These are phyloP conservation scores for Ceyx margarethae DNA, from an alignment of 2,113 vertebrate genomes.

Conservation along the genomic window DNA sequence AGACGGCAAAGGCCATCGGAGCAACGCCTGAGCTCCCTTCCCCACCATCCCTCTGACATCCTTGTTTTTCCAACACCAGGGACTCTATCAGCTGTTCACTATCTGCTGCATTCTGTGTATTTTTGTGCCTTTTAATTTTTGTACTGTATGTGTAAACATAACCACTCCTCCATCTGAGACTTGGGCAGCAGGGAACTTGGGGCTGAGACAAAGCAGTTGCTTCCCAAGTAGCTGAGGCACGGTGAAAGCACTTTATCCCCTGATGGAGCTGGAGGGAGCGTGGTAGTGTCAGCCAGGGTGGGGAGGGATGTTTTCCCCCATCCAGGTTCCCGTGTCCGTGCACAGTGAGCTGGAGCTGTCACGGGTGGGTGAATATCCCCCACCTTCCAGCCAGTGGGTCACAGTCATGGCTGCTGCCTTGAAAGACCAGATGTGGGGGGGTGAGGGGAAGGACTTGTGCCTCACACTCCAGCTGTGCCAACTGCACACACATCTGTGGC, in stretches of 20 bases:
- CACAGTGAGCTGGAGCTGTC: background rate
- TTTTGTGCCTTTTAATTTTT: slow-evolving; percentile 75
- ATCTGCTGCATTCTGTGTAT: slow-evolving; percentile 71
- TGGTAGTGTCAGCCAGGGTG: background rate
- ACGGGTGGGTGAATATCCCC: background rate
- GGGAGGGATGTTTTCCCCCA: background rate
- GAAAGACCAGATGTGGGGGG: fast-evolving
- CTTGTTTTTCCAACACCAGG: slow-evolving; percentile 40
- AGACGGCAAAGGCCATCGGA: background rate
- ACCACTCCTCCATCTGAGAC: slow-evolving; percentile 27
- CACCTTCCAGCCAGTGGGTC: background rate
- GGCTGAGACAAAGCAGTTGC: slow-evolving; percentile 8
- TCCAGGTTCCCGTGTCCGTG: background rate
- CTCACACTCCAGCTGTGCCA: fast-evolving
- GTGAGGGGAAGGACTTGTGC: background rate
- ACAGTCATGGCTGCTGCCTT: background rate
- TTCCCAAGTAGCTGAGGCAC: background rate
- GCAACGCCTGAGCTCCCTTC: background rate
- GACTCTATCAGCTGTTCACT: slow-evolving; percentile 54
- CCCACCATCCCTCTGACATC: slow-evolving; percentile 1
- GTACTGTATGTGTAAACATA: slow-evolving; percentile 68
- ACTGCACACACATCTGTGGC: fast-evolving
- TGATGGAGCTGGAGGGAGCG: background rate
- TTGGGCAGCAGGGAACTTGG: background rate
- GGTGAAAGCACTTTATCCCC: slow-evolving; percentile 63